Conservation (phyloP, 37 sponge, comb jelly and placozoan genomes). For the Axinella damicornis region DNA sequence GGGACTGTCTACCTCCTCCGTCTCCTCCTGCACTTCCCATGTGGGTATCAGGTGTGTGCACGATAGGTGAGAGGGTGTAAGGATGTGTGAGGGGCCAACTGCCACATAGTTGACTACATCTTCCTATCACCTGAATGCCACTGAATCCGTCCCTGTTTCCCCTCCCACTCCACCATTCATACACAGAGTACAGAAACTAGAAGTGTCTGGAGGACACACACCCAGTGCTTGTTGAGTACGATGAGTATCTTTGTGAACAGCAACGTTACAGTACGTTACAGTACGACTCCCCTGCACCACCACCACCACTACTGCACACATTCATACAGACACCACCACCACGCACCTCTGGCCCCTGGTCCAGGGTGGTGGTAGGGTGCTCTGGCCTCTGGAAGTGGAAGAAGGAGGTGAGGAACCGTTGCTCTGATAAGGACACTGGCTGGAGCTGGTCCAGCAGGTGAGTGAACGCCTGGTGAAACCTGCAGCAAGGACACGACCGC, state of each 20-base stretch:
- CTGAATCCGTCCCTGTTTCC: too few relatives aligned
- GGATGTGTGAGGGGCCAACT: too few relatives aligned
- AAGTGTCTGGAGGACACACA: too few relatives aligned
- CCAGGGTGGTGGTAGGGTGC: neutral
- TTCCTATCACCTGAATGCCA: too few relatives aligned
- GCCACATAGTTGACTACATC: too few relatives aligned
- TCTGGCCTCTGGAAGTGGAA: constrained; percentile 73
- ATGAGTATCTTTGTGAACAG: too few relatives aligned
- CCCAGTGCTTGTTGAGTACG: too few relatives aligned
- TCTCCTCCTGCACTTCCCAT: neutral
- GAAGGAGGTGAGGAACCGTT: constrained; percentile 78
- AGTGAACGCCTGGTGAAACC: constrained; percentile 67
- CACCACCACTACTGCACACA: neutral
- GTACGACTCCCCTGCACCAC: constrained; percentile 1
- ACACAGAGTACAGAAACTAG: too few relatives aligned
- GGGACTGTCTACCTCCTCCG: constrained; percentile 9
- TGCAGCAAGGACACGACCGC: neutral
- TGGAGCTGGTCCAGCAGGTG: constrained; percentile 71
- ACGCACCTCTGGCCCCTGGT: neutral
- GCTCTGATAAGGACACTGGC: constrained; percentile 76
- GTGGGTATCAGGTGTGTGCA: too few relatives aligned
- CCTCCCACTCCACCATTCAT: too few relatives aligned
- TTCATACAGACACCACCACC: neutral
- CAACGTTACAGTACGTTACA: too few relatives aligned
- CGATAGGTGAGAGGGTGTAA: too few relatives aligned